Base-by-base conservation (phyloP, 2,113 vertebrate genomes). In the Pseudorasbora parva region DNA sequence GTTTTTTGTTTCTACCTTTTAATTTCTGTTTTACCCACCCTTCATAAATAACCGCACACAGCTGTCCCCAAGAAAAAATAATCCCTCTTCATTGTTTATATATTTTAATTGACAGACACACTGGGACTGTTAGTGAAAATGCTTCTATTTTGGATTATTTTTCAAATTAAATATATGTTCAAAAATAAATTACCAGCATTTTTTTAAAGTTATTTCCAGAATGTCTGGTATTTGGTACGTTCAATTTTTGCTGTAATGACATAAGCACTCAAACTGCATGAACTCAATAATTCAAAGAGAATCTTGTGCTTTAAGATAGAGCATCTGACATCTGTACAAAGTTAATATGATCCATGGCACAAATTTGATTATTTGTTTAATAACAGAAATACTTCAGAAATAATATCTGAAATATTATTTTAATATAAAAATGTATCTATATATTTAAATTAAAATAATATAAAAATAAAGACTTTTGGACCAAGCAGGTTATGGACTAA, bases 1-100 rank as follows among this genome's bases (percentile, higher is more conserved):
- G 59, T 17, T 33, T 66, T 79, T 49, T 47, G 15, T 79, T 66
- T 30, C 77, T 30, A 64, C 43, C 37, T 72, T 79, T 66, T 66
- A 79, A 79, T 79, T 79, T 79, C 43, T 49, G 59, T 33, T 66
- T 66, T 30, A 49, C 43, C 19, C 43, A 21, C 15, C 25, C 41
- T 64, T 33, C 41, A 79, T 30, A 30, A 30, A 79, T 64, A 79
- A 66, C 43, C 23, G 66, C 66, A 43, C 78, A n/a, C 41, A 79
- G 57, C 78, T 79, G 78, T 79, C 59, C 43, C 59, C n/a, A 79
- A 43, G 9, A 33, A 64, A 66, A 33, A 79, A 64, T 43, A 72
- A 72, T 72, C 69, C 56, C 37, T 45, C 21, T 78, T 60, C 23
- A 66, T 64, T 30, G 23, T 12, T 49, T 21, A 78, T 9, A 19